Base-by-base conservation (phyloP, 2,888 invertebrate genomes). In the Terebella lapidaria region DNA sequence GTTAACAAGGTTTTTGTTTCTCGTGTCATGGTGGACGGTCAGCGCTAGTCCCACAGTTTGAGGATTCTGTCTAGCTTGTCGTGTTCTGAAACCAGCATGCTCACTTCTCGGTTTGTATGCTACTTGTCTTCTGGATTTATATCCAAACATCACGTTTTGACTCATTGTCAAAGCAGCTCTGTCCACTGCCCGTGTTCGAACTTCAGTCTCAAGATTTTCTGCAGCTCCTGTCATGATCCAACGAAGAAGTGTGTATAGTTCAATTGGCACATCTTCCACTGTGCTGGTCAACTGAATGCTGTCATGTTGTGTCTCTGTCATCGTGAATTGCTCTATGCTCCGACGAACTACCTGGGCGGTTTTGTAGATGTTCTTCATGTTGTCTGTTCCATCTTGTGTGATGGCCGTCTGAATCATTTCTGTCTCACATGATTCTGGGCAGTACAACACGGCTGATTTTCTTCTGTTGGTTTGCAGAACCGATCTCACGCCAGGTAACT, bases 11-110 rank as follows among this genome's bases (percentile, higher is more conserved):
- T 22, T 59, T 26, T 59, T 59, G 24, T 58, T 61, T 2, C 61
- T 15, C 29, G 61, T 61, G 61, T 61, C 59, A 45, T 59, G 53
- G 25, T 61, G 59, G 26, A 61, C 61, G 54, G 54, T 46, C 26
- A 61, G 59, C 15, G 46, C 61, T 25, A 61, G 35, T 27, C 61
- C 61, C n/a, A 61, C 54, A 25, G 60, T 54, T 30, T 57, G 46
- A 22, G 56, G 27, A 22, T 61, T 61, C 60, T 61, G 59, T 60
- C 61, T 20, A 42, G 47, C 46, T 46, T 60, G 61, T 3, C 3
- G 59, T 60, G 30, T 15, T 42, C 60, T 27, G 57, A 59, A 60
- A 29, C 28, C 29, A 20, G 3, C 45, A 18, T 35, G 24, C 10
- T 35, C 45, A 24, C 3, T 24, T 3, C 28, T 56, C 3, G 53